phyloP scores from a whole-genome alignment of 2,113 vertebrate genomes.

The Antidorcas marsupialis region DNA sequence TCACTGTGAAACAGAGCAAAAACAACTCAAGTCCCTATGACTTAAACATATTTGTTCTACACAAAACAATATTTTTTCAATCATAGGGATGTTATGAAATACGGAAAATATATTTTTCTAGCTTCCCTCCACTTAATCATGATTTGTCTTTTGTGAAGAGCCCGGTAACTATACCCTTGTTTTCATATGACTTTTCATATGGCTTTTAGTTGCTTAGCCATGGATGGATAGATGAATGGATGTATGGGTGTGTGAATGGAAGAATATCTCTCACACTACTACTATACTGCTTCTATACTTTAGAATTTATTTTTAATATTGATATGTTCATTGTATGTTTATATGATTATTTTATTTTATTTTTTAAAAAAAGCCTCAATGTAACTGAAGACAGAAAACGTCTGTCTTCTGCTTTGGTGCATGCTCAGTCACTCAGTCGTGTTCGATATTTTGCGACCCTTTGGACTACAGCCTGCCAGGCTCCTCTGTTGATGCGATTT shows the following conservation, averaged over 20 bases:
- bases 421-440: neutral
- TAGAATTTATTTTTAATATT: neutral
- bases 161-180: fast-evolving
- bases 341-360: neutral
- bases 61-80: neutral
- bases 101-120: neutral
- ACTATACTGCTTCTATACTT: neutral
- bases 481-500: neutral
- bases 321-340: neutral
- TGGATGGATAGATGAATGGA: neutral
- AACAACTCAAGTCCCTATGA: neutral
- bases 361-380: neutral
- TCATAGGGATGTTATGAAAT: neutral
- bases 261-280: neutral
- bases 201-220: neutral
- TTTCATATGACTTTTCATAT: neutral
- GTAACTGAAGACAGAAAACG: neutral
- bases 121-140: neutral
- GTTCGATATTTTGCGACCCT: neutral
- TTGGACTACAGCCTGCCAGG: neutral
- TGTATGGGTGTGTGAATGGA: neutral
- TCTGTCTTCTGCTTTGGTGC: neutral
- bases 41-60: neutral
- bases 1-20: neutral
- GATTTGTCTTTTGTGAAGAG: neutral